Evolutionary conservation across 2,113 vertebrate species (phyloP).

Genomic region (Stegostoma tigrinum): DNA sequence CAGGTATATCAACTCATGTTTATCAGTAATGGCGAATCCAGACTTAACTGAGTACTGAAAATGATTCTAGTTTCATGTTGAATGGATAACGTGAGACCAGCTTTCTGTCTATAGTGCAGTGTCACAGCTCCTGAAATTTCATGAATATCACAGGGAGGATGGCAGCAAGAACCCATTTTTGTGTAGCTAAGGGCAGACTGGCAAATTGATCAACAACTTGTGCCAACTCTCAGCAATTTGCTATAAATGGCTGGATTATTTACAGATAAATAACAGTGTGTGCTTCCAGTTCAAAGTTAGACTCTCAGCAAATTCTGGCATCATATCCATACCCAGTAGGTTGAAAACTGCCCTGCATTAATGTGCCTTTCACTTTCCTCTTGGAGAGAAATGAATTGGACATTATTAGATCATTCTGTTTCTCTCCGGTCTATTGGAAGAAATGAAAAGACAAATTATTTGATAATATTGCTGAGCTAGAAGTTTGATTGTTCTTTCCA

Average conservation of each 20-base stretch:
- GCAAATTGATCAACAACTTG: not conserved
- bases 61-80: not conserved
- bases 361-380: not conserved
- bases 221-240: not conserved
- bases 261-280: not conserved
- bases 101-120: not conserved
- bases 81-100: not conserved
- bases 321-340: not conserved
- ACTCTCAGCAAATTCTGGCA: not conserved
- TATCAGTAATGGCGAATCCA: too few relatives aligned
- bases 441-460: not conserved
- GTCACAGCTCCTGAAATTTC: not conserved
- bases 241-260: not conserved
- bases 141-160: not conserved
- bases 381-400: not conserved
- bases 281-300: not conserved
- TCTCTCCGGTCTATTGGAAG: not conserved
- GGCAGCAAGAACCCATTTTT: not conserved
- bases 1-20: too few relatives aligned
- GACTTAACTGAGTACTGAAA: not conserved
- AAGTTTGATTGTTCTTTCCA: not conserved
- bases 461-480: not conserved
- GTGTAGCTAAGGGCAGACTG: not conserved
- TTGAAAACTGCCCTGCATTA: not conserved
- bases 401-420: not conserved